Evolutionary conservation across 2,113 vertebrate genomes (phyloP), one percentile per base, ranked within the genome.

Genomic region (Camelus dromedarius): DNA sequence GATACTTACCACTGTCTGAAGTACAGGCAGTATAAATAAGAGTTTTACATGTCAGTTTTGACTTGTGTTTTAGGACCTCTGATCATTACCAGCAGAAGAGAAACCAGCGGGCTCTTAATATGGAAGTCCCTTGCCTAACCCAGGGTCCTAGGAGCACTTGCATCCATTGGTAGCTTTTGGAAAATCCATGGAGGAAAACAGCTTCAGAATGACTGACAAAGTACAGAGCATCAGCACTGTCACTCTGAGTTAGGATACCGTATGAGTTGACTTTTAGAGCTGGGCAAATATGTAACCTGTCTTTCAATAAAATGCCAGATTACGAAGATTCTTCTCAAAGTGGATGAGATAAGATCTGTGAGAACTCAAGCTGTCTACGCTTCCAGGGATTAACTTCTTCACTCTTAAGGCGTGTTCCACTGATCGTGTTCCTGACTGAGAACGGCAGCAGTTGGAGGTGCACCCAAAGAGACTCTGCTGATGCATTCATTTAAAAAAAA

Each of bases 1-100:
- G 95, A 91, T 85, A 73, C 79, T 89, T 82, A 96, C 35, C 86
- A 82, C 77, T 77, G 93, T 92, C 88, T 92, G 54, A 97, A 97
- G 90, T 77, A 70, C 28, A 62, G 22, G 94, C 90, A 79, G 24
- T 96, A 95, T 96, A 97, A 94, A 46, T 52, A 77, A 88, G 91
- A 50, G 60, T 93, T 95, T 46, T 69, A 95, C 93, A 93, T 73
- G 89, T 77, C 91, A 92, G 84, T 91, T 96, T 77, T 96, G 95
- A 95, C 87, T 64, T 95, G 89, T 93, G 62, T 66, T 89, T 96
- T 93, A 92, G 72, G 80, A 70, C 19, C 42, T 95, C 64, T 30
- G 9, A 86, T 95, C 89, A 84, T 50, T 18, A 48, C 79, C 84
- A n/a, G 73, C 42, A 58, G 75, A 66, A 48, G n/a, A 92, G 28